Conservation (phyloP, 2,888 invertebrate genomes). For the Drosophila robusta region DNA sequence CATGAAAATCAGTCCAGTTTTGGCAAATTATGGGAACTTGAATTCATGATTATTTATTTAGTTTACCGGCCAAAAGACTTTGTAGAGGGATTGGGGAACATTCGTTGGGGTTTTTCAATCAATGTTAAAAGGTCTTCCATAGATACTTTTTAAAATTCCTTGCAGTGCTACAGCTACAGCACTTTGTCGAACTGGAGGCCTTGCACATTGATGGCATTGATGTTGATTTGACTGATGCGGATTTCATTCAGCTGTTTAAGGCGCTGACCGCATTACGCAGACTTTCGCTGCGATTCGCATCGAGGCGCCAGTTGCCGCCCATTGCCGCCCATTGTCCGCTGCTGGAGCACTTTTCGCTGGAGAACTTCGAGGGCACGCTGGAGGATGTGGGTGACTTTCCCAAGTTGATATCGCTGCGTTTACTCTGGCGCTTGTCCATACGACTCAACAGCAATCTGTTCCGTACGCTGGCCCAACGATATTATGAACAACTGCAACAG, state of each 20-base stretch:
- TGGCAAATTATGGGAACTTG: too few species aligned
- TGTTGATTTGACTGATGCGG: conserved; percentile 27
- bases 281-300: conserved; percentile 48
- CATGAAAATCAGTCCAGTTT: too few species aligned
- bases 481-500: conserved; percentile 39
- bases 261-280: conserved; percentile 30
- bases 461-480: conserved; percentile 37
- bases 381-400: conserved; percentile 53
- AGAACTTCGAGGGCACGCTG: conserved; percentile 54
- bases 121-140: too few species aligned
- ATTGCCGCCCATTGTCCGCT: conserved; percentile 37
- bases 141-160: background rate
- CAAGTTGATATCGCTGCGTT: conserved; percentile 40
- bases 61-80: too few species aligned
- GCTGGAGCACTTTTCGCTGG: conserved; percentile 54
- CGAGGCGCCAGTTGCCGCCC: conserved; percentile 17
- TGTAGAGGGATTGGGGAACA: too few species aligned
- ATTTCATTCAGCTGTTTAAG: conserved; percentile 42
- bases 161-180: conserved; percentile 51
- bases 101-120: too few species aligned
- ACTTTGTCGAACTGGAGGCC: conserved; percentile 44
- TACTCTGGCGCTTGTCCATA: conserved; percentile 37
- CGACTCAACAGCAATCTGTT: conserved; percentile 39
- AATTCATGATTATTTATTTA: too few species aligned
- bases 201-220: conserved; percentile 65